Evolutionary conservation across 2,888 invertebrate genomes (phyloP), one percentile per base, ranked within the genome.

Genomic region (Clostera curtula): DNA sequence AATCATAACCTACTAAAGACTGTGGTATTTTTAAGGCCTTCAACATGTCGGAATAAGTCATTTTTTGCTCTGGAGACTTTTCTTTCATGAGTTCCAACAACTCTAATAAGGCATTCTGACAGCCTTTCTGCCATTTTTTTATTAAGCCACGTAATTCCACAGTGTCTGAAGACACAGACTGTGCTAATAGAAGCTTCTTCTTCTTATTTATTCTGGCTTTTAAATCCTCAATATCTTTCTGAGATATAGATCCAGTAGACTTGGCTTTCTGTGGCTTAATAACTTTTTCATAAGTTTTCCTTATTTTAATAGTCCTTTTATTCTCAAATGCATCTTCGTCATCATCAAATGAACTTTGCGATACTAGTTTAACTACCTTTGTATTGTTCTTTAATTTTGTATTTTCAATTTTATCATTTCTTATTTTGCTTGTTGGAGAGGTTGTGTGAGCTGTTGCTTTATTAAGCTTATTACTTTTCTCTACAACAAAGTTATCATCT

Each of bases 41-140:
- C 6, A 87, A 59, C 35, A 87, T 72, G 40, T 85, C 71, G 1
- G 69, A 60, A 54, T 86, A 85, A 24, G 71, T 74, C 64, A 84
- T 74, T 26, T 71, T 61, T 12, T 65, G 62, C 34, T 79, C 76
- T 0, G 73, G 71, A 36, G 71, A 62, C 27, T 77, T 79, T 1
- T 48, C 60, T 32, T 68, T 71, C 65, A 85, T 76, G 17, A 80
- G 38, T 17, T 73, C 73, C 49, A 86, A 67, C 7, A 87, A 59
- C 30, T 86, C 80, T 32, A 70, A 64, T 9, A 88, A 49, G 0
- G 86, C 87, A 43, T 72, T 70, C 37, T 85, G 85, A 36, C 87
- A 87, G 1, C 84, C 86, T 27, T 62, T 72, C 40, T 83, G 80
- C 87, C 87, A 87, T 42, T 74, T 85, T 31, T 77, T 72, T 13